These are phyloP conservation scores for Lamprotornis superbus DNA, from an alignment of 2,113 vertebrate genomes.

Conservation along the genomic window DNA sequence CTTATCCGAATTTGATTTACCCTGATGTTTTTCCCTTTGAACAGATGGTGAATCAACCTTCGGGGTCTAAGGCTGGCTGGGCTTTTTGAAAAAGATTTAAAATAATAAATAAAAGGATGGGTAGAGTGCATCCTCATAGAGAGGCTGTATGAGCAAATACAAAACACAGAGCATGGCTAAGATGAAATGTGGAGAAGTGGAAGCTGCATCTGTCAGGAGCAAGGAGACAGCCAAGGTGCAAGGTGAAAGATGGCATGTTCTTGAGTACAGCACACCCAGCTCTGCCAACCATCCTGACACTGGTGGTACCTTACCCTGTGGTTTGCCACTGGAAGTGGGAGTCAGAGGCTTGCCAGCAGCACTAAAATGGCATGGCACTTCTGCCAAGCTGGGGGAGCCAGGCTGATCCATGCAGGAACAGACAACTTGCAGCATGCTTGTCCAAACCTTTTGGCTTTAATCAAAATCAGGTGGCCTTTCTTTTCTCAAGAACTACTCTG, in stretches of 20 bases:
- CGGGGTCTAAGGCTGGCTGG: background rate
- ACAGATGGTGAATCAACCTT: slow-evolving; percentile 60
- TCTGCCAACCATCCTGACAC: background rate
- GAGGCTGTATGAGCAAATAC: background rate
- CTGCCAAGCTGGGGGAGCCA: background rate
- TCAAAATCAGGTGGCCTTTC: background rate
- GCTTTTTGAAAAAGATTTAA: slow-evolving; percentile 42
- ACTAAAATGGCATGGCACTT: background rate
- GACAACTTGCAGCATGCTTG: background rate
- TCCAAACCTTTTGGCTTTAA: background rate
- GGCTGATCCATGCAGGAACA: background rate
- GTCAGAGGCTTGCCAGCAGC: background rate
- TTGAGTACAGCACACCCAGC: rapidly evolving
- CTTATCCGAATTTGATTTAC: slow-evolving; percentile 48
- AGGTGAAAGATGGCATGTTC: background rate
- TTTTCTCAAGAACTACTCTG: background rate
- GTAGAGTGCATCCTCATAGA: background rate
- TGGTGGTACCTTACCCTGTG: rapidly evolving
- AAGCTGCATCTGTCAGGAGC: background rate
- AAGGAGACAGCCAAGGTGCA: background rate
- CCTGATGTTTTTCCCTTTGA: slow-evolving; percentile 48
- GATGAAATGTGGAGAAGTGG: background rate
- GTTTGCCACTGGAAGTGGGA: background rate
- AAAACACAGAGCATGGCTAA: background rate
- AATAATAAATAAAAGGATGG: slow-evolving; percentile 54